Evolutionary conservation across 2,113 vertebrate species (phyloP).

Genomic region (Entelurus aequoreus): DNA sequence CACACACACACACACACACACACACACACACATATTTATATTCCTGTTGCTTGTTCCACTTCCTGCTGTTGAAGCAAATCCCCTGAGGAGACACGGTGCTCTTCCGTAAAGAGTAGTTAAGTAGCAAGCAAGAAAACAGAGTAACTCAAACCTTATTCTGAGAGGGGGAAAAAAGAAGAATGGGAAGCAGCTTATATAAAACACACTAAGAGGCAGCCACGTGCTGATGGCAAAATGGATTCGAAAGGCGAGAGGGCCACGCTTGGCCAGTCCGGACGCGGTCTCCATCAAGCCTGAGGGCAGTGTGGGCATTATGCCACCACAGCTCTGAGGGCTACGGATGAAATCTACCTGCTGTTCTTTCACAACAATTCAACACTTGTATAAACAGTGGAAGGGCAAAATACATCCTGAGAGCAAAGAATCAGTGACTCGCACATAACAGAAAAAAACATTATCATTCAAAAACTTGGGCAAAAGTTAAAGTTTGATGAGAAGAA

Average conservation of each 20-base stretch:
- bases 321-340: constrained; percentile 36
- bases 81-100: constrained; percentile 47
- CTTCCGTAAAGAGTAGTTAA: constrained; percentile 44
- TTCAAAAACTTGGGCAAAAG: background rate
- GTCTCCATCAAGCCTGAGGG: constrained; percentile 51
- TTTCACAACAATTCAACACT: constrained; percentile 32
- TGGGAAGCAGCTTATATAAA: constrained; percentile 33
- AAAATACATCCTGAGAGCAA: constrained; percentile 25
- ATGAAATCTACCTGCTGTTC: constrained; percentile 46
- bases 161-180: constrained; percentile 27
- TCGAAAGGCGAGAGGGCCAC: constrained; percentile 48
- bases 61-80: constrained; percentile 51
- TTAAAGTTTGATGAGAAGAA: background rate
- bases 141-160: constrained; percentile 57
- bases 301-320: constrained; percentile 49
- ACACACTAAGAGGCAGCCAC: constrained; percentile 46
- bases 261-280: constrained; percentile 51
- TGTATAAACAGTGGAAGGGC: constrained; percentile 7
- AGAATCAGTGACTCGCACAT: constrained; percentile 10
- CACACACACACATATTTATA: constrained; percentile 15
- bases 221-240: constrained; percentile 47
- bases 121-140: constrained; percentile 49
- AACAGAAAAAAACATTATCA: constrained; percentile 10
- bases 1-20: constrained; percentile 2
- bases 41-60: constrained; percentile 49